These are phyloP conservation scores for Megalops cyprinoides DNA, from an alignment of 2,797 vertebrate species.

Conservation along the genomic window DNA sequence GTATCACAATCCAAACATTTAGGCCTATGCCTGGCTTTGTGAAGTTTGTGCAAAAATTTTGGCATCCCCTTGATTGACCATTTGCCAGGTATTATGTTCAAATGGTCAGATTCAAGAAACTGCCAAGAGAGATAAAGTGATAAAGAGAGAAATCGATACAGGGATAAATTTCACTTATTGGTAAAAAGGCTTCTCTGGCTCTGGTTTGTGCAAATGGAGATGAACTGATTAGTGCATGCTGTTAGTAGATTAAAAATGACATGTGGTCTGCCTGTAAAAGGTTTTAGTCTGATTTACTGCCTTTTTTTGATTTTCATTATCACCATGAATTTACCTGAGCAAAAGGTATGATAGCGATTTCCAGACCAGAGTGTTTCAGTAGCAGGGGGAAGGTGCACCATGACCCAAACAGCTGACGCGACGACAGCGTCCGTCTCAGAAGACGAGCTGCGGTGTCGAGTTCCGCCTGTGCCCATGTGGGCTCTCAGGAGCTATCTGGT, in stretches of 20 bases:
- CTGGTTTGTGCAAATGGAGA: neutral
- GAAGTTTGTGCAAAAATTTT: no score
- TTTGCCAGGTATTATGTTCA: neutral
- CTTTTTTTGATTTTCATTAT: neutral
- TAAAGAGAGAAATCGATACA: neutral
- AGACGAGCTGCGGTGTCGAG: slow-evolving; percentile 2
- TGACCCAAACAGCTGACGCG: slow-evolving; percentile 15
- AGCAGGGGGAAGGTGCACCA: neutral
- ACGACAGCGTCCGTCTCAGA: neutral
- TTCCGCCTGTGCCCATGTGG: neutral
- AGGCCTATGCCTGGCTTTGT: no score
- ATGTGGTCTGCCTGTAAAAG: neutral
- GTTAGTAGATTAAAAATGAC: neutral
- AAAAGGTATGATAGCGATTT: neutral
- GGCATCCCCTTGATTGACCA: neutral
- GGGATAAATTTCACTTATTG: no score
- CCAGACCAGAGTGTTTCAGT: neutral
- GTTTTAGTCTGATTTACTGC: neutral
- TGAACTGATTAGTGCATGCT: neutral
- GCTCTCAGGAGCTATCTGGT: neutral
- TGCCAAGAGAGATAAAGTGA: neutral
- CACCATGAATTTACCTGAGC: neutral
- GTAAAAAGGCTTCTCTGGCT: no score
- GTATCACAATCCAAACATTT: no score
- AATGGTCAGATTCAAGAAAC: no score